Percentiles rank a stretch among this genome's conserved stretches.
Conservation (phyloP, 2,113 vertebrate species). For the Drymodes brunneopygia region DNA sequence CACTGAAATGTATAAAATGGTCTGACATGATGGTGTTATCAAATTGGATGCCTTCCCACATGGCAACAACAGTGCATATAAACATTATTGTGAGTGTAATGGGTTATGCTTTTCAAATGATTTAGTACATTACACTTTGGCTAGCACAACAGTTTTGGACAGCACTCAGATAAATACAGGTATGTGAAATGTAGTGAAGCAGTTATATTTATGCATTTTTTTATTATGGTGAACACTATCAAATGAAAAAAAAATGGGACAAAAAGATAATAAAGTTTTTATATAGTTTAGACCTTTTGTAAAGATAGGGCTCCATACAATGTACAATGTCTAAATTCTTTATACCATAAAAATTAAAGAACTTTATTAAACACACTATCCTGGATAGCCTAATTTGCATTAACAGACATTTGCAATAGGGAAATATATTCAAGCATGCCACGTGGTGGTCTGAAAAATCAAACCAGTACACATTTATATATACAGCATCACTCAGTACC, state of each 20-base stretch:
- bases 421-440: slow-evolving; percentile 89
- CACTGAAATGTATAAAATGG: slow-evolving; percentile 98
- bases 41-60: slow-evolving; percentile 83
- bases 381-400: slow-evolving; percentile 89
- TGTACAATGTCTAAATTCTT: slow-evolving; percentile 76
- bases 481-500: slow-evolving; percentile 98
- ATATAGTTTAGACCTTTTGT: slow-evolving; percentile 76
- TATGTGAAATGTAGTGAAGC: slow-evolving; percentile 94
- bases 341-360: slow-evolving; percentile 78
- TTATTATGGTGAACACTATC: slow-evolving; percentile 80
- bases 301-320: slow-evolving; percentile 77
- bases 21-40: slow-evolving; percentile 78
- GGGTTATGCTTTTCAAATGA: slow-evolving; percentile 77
- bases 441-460: slow-evolving; percentile 88
- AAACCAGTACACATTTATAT: slow-evolving; percentile 85
- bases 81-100: slow-evolving; percentile 77
- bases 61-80: slow-evolving; percentile 91
- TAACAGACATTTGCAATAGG: slow-evolving; percentile 85
- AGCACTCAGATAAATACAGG: slow-evolving; percentile 92
- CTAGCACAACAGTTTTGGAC: slow-evolving; percentile 88
- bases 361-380: slow-evolving; percentile 85
- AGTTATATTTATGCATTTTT: slow-evolving; percentile 80
- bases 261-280: slow-evolving; percentile 72
- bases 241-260: slow-evolving; percentile 74
- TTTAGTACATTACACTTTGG: slow-evolving; percentile 85